Evolutionary conservation across 2,113 vertebrate genomes (phyloP).

Genomic region (Urocynchramus pylzowi): DNA sequence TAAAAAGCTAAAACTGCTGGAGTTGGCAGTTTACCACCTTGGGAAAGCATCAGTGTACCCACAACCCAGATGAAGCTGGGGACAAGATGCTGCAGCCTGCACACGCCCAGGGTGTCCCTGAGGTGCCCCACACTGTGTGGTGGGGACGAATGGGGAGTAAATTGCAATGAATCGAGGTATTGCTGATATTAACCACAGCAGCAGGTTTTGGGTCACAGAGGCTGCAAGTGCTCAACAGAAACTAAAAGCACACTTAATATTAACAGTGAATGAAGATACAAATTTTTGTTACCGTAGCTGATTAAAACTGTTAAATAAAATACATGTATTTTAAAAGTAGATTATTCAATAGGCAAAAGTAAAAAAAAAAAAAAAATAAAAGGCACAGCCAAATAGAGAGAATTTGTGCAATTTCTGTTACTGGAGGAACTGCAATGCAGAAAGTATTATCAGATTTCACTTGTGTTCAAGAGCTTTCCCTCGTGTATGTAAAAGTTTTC

Average conservation of each 20-base stretch:
- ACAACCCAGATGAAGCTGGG: not conserved
- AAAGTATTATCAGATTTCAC: fast-evolving
- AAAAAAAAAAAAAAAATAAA: not conserved
- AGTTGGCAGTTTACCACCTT: not conserved
- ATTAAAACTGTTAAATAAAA: not conserved
- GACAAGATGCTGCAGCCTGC: not conserved
- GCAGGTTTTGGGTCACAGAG: not conserved
- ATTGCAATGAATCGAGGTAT: not conserved
- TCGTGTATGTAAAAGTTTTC: not conserved
- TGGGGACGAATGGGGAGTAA: fast-evolving
- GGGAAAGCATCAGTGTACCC: not conserved
- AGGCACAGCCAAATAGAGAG: not conserved
- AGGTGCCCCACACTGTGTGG: fast-evolving
- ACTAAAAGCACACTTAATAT: not conserved
- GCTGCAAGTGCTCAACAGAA: not conserved
- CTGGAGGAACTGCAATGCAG: not conserved
- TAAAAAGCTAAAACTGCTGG: not conserved
- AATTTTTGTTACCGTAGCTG: not conserved
- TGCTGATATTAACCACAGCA: not conserved
- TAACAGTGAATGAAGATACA: not conserved
- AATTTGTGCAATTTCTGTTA: not conserved
- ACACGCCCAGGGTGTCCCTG: fast-evolving
- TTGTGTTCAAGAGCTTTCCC: not conserved
- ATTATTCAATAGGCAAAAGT: not conserved
- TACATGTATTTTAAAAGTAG: not conserved